Conservation (phyloP, 2,797 vertebrate genomes). For the Tenualosa ilisha region DNA sequence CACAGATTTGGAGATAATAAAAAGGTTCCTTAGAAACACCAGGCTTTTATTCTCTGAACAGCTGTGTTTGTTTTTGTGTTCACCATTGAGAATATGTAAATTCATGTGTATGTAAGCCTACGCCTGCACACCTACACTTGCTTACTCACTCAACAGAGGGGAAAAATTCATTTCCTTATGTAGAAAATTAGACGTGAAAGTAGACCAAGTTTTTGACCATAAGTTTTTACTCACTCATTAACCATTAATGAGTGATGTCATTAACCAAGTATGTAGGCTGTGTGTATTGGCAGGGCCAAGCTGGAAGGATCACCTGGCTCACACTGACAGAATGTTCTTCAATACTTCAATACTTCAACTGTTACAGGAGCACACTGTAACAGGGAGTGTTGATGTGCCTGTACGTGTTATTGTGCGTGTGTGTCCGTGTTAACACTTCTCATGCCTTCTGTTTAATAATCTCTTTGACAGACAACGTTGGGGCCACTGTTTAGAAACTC, state of each 20-base stretch:
- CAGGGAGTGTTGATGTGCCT: too few species aligned
- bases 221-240: not conserved
- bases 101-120: not conserved
- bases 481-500: conserved; percentile 92
- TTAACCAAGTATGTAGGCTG: too few species aligned
- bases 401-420: too few species aligned
- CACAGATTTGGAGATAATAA: not conserved
- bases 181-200: not conserved
- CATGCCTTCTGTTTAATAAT: not conserved
- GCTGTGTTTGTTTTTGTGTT: not conserved
- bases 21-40: not conserved
- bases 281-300: too few species aligned
- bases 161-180: not conserved
- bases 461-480: conserved; percentile 79
- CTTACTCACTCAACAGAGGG: not conserved
- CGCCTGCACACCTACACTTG: not conserved
- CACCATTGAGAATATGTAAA: not conserved
- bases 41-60: not conserved
- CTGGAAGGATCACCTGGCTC: too few species aligned
- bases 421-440: not conserved
- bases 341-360: too few species aligned
- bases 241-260: too few species aligned
- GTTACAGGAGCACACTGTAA: too few species aligned
- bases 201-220: not conserved
- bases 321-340: not conserved